A percentile compares a stretch with the other conserved stretches of the same genome.
phyloP scores from a whole-genome alignment of 2,113 vertebrate species.

The Calyptomena viridis region DNA sequence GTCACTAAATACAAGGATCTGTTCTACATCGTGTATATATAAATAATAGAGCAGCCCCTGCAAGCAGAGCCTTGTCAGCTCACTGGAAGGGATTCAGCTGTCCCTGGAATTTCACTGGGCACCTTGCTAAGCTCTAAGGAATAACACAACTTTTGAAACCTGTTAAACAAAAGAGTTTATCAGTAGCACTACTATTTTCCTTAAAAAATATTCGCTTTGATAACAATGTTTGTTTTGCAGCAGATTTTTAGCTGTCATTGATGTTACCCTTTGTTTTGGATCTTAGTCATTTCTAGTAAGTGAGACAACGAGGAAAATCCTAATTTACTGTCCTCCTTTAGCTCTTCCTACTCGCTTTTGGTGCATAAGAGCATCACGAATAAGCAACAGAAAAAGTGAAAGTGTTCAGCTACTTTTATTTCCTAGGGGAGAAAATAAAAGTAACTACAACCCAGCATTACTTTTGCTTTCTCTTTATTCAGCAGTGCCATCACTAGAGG shows the following conservation, averaged over 20 bases:
- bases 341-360: neutral
- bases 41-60: constrained; percentile 9
- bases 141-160: neutral
- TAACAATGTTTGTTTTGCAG: neutral
- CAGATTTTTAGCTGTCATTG: neutral
- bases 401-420: neutral
- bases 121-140: neutral
- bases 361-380: neutral
- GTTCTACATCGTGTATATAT: neutral
- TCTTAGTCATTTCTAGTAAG: neutral
- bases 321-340: neutral
- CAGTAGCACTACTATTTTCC: neutral
- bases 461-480: neutral
- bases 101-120: neutral
- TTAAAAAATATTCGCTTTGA: neutral
- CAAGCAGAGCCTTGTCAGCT: neutral
- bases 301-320: neutral
- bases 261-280: neutral
- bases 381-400: neutral
- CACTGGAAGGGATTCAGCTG: fast-evolving
- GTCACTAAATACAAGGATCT: neutral
- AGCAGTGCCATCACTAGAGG: constrained; percentile 7
- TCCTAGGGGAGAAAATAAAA: neutral
- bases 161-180: neutral
- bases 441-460: neutral